A percentile compares a stretch with the other conserved stretches of the same genome.
These are phyloP conservation scores for Arctia plantaginis DNA, from an alignment of 2,888 invertebrate genomes.

Conservation along the genomic window DNA sequence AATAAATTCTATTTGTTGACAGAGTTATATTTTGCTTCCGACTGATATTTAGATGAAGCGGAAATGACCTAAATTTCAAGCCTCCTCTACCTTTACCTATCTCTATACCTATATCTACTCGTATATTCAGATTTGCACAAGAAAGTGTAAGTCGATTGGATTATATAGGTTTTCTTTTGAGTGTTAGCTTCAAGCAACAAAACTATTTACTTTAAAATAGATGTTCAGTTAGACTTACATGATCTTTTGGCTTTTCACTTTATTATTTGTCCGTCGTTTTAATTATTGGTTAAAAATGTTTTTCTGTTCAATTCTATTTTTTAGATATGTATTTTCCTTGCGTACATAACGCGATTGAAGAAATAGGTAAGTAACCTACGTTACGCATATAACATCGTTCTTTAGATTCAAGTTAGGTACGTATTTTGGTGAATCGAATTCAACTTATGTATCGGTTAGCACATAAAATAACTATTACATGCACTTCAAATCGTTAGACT, in stretches of 20 bases:
- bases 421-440: background rate
- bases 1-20: background rate
- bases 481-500: slow-evolving; percentile 20
- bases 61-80: no score
- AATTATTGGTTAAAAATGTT: background rate
- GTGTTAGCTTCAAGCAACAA: no score
- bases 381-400: background rate
- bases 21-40: background rate
- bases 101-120: no score
- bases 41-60: no score
- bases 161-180: no score
- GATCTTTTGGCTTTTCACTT: background rate
- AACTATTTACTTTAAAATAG: no score
- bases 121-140: no score
- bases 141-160: no score
- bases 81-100: no score
- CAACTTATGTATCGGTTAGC: background rate
- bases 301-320: background rate
- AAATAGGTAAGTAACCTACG: background rate
- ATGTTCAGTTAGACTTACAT: no score
- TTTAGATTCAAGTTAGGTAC: background rate
- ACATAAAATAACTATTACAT: slow-evolving; percentile 22
- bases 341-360: background rate
- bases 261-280: background rate
- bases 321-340: background rate